These are phyloP conservation scores for Xanthostigma xanthostigma DNA, from an alignment of 2,888 invertebrate genomes.

Conservation along the genomic window DNA sequence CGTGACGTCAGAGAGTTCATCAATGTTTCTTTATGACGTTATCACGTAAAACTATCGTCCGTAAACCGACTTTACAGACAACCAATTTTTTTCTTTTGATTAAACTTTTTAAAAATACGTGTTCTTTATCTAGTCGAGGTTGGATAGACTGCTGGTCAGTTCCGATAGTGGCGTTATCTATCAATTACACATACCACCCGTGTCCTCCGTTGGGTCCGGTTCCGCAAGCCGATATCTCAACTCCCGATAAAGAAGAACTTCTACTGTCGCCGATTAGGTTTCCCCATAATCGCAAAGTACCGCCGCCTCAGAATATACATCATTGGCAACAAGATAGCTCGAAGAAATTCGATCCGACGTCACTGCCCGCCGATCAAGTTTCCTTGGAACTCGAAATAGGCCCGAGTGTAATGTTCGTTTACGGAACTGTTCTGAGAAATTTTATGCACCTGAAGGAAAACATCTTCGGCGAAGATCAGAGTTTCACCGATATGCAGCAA, in stretches of 20 bases:
- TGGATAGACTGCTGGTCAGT: conserved; percentile 98
- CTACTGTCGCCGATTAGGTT: conserved; percentile 83
- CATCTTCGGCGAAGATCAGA: conserved; percentile 92
- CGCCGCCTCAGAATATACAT: conserved; percentile 14
- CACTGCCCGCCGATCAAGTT: conserved; percentile 76
- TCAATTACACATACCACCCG: conserved; percentile 85
- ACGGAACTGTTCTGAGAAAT: conserved; percentile 80
- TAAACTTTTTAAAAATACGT: neutral
- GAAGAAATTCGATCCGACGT: conserved; percentile 74
- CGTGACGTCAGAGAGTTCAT: too few species aligned
- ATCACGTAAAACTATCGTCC: too few species aligned
- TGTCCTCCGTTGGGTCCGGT: conserved; percentile 76
- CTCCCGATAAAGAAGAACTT: conserved; percentile 89
- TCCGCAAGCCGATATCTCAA: conserved; percentile 83
- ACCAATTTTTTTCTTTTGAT: neutral
- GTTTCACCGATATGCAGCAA: conserved; percentile 82
- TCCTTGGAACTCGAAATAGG: conserved; percentile 88
- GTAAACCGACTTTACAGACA: too few species aligned
- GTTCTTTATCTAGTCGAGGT: conserved; percentile 33
- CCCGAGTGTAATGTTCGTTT: conserved; percentile 79
- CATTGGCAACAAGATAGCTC: conserved; percentile 33
- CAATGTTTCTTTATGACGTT: too few species aligned
- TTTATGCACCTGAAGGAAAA: conserved; percentile 90
- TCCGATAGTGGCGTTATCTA: conserved; percentile 82
- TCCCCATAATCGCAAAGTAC: conserved; percentile 45